These are phyloP conservation scores for Spongilla lacustris DNA, from an alignment of 37 sponge, comb jelly and placozoan species.

Conservation along the genomic window DNA sequence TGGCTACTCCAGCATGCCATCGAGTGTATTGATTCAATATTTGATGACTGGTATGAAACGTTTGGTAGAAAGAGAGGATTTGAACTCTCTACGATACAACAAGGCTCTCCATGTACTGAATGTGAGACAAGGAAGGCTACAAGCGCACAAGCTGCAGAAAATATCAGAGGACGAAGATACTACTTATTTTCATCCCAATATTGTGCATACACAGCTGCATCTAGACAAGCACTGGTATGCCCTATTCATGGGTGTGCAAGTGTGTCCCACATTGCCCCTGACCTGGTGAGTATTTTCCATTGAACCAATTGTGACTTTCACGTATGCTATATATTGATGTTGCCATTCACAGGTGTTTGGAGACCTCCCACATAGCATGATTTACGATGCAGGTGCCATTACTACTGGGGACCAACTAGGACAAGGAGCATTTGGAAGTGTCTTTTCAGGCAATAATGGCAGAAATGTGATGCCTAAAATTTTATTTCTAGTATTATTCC, in stretches of 20 bases:
- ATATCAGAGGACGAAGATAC: background rate
- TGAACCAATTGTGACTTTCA: too few species aligned
- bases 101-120: conserved; percentile 34
- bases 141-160: too few species aligned
- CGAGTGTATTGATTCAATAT: conserved; percentile 66
- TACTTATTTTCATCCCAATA: conserved; percentile 54
- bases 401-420: conserved; percentile 44
- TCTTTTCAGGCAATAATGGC: conserved; percentile 30
- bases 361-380: conserved; percentile 42
- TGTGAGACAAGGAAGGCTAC: conserved; percentile 11
- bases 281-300: conserved; percentile 56
- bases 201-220: conserved; percentile 4
- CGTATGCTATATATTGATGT: background rate
- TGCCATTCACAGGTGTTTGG: conserved; percentile 61
- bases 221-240: conserved; percentile 19
- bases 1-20: conserved; percentile 76
- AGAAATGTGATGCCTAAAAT: too few species aligned
- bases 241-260: conserved; percentile 46
- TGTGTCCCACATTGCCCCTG: conserved; percentile 67
- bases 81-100: background rate
- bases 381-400: conserved; percentile 26
- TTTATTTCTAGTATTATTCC: too few species aligned
- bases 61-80: conserved; percentile 55
- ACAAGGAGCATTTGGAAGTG: conserved; percentile 77
- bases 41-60: conserved; percentile 90